Percentiles rank a stretch among this genome's conserved stretches.
These are phyloP conservation scores for Hypanus sabinus DNA, from an alignment of 2,113 vertebrate species.

Conservation along the genomic window DNA sequence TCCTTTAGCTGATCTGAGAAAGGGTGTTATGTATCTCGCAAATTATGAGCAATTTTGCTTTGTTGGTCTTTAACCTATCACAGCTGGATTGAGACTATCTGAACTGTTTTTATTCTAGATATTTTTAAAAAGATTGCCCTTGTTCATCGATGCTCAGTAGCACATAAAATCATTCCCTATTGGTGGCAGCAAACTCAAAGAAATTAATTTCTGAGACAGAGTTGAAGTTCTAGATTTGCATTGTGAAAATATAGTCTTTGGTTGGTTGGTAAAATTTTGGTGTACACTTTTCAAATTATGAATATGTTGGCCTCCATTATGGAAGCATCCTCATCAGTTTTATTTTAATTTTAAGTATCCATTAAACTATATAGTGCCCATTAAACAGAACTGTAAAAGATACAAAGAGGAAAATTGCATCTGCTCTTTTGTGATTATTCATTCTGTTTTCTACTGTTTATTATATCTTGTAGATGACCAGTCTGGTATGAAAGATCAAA, in stretches of 20 bases:
- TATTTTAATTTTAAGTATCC: neutral
- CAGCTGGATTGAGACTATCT: neutral
- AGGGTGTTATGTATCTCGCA: neutral
- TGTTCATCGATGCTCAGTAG: too few species aligned
- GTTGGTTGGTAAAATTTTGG: neutral
- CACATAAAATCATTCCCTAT: too few species aligned
- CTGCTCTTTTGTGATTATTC: neutral
- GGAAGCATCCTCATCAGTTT: too few species aligned
- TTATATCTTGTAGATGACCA: constrained; percentile 66
- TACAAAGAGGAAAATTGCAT: neutral
- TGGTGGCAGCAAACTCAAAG: too few species aligned
- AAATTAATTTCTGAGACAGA: neutral
- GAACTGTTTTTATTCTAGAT: neutral
- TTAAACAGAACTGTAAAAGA: neutral
- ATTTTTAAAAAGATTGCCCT: neutral
- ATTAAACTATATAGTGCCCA: neutral
- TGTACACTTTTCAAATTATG: neutral
- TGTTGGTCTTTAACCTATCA: neutral
- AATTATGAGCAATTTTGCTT: neutral
- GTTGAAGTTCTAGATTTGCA: neutral
- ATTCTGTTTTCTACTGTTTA: constrained; percentile 34
- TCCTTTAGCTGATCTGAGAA: neutral
- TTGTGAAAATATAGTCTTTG: neutral
- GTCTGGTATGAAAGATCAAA: constrained; percentile 76
- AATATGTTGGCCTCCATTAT: neutral